Evolutionary conservation across 2,888 invertebrate genomes (phyloP), one percentile per base, ranked within the genome.

Genomic region (Dendrolimus pini): DNA sequence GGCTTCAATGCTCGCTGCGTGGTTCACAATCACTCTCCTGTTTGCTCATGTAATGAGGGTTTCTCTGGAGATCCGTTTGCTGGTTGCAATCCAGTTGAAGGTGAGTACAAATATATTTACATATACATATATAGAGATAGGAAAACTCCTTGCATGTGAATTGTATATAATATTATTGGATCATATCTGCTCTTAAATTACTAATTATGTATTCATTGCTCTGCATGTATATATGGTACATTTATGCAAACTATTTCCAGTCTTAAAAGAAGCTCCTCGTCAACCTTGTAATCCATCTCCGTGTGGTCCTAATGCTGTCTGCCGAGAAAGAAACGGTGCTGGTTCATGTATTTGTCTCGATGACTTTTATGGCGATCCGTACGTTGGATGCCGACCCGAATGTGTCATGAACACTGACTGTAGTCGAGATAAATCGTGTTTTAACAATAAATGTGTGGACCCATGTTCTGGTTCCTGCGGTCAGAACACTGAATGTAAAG

Each of bases 391-490:
- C 80, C 92, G 95, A 68, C 95, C 95, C n/a, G 95, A 96, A 89
- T 96, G 96, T 77, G 93, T 95, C 54, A 94, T 95, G 84, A 96
- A 95, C 77, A 93, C 93, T 57, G 96, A 96, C 74, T 96, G 96
- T 78, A 89, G 93, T 65, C 89, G 92, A 67, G 92, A 94, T 65
- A 93, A 91, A 80, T 94, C 95, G 59, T 96, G 96, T 85, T 92
- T 94, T 62, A 94, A 94, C 79, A 94, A 95, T 80, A 95, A 95
- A 88, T 96, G 96, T 77, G 91, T 92, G 74, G 93, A 96, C 82
- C 96, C 96, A 58, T 96, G 96, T 77, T 93, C 93, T 60, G 95
- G 95, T 64, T 93, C 93, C 62, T 96, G 96, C 80, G 96, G 96
- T 65, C 88, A 94, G 64, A 94, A 95, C 78, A 94, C 96, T 41